Percentiles rank a stretch among this genome's conserved stretches.
phyloP scores from a whole-genome alignment of 1,140 invertebrate genomes.

The Hyles vespertilio region DNA sequence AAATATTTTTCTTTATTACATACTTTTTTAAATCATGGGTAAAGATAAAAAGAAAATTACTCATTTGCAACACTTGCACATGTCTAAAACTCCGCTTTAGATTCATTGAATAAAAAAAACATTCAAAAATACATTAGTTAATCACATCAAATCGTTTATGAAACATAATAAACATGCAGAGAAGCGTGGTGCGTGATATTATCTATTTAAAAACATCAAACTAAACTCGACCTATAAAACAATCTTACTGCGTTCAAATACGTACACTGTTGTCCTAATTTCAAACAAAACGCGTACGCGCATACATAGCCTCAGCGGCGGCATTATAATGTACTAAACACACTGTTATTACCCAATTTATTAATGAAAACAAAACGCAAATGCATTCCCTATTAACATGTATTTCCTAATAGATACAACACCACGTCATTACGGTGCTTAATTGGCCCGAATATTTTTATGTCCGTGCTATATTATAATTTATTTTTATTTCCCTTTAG shows the following conservation, averaged over 20 bases:
- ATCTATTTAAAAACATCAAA: constrained; percentile 30
- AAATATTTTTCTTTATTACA: too few species aligned
- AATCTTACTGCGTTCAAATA: constrained; percentile 24
- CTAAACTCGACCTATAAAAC: constrained; percentile 32
- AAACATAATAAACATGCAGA: constrained; percentile 23
- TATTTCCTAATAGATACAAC: constrained; percentile 1
- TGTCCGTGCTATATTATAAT: neutral
- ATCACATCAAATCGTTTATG: constrained; percentile 9
- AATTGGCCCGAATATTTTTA: constrained; percentile 12
- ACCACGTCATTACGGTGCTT: constrained; percentile 1
- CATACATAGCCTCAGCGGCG: constrained; percentile 10
- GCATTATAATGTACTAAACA: constrained; percentile 10
- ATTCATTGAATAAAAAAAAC: neutral
- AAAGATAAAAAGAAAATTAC: too few species aligned
- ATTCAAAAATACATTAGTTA: constrained; percentile 3
- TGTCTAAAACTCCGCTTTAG: too few species aligned
- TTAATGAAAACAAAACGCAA: constrained; percentile 16
- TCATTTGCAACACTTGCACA: too few species aligned
- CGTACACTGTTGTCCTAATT: constrained; percentile 30
- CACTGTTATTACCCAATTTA: constrained; percentile 16
- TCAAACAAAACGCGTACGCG: constrained; percentile 23
- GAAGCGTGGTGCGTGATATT: constrained; percentile 24
- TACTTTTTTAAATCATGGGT: too few species aligned
- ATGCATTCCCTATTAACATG: constrained; percentile 8
- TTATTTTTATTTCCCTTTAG: constrained; percentile 3